Evolutionary conservation across 2,113 vertebrate genomes (phyloP), one percentile per base, ranked within the genome.

Genomic region (Mionectes macconnelli): DNA sequence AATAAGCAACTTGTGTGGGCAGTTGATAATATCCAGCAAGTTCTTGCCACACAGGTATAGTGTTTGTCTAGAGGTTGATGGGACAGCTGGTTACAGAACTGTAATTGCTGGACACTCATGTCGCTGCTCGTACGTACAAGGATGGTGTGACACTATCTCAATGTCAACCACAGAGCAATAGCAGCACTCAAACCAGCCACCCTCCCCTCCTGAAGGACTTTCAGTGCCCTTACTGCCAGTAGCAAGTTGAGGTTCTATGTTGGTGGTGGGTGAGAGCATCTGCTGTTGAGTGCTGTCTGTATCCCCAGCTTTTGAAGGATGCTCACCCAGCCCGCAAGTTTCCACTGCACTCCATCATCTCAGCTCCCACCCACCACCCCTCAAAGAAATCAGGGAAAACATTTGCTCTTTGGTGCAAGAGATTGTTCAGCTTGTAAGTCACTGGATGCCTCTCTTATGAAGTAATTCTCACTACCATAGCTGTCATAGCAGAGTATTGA

Each of bases 401-500:
- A 73, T 84, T 92, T 89, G 69, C 62, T 94, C 22, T 60, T 90
- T 82, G 44, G 49, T 92, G 53, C 56, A 73, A 89, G 60, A 94
- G 37, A 84, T 76, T 87, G 44, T 94, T 93, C 62, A 60, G 53
- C 37, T 62, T 76, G 35, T 57, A 86, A 84, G 44, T 87, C 69
- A 81, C n/a, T 0, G 14, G 25, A 96, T 91, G 62, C 70, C 50
- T 85, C 66, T 68, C 49, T 89, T 89, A 66, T 93, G 87, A 95
- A 82, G 62, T 75, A 96, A 91, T 89, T 87, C 55, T 84, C 25
- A 24, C 49, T 69, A 45, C 44, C 69, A 82, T 84, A 89, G 62
- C 70, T 89, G 66, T 70, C 84, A 84, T 60, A 94, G 87, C 77
- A 62, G 53, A 79, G 18, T 79, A 93, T 52, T 95, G 84, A 94